phyloP scores from a whole-genome alignment of 2,888 invertebrate species.

The Hemicrepidius hirtus region DNA sequence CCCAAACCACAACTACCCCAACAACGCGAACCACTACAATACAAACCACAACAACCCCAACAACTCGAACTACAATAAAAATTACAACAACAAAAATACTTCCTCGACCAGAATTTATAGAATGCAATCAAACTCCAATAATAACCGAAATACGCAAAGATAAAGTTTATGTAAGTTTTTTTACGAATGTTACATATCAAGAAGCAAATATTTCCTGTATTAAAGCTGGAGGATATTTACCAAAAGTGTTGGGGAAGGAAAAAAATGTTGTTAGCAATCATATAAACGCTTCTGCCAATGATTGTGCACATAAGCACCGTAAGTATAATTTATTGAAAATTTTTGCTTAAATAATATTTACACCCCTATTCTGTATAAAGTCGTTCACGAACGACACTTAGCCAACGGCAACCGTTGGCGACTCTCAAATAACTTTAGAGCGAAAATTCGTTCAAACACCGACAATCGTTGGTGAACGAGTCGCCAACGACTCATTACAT shows the following conservation, averaged over 20 bases:
- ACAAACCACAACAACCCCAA: background rate
- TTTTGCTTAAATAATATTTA: too few species aligned
- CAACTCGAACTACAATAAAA: background rate
- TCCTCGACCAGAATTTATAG: background rate
- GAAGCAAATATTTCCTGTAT: background rate
- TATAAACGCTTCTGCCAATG: too few species aligned
- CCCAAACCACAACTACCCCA: background rate
- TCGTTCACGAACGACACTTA: too few species aligned
- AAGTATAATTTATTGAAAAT: too few species aligned
- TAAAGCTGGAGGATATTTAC: background rate
- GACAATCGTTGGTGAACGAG: too few species aligned
- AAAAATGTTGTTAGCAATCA: too few species aligned
- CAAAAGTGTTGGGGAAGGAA: background rate
- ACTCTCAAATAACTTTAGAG: too few species aligned
- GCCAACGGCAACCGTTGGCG: too few species aligned
- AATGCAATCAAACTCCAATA: background rate
- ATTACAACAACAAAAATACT: background rate
- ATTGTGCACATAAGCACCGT: too few species aligned
- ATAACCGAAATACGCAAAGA: background rate
- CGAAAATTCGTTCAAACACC: too few species aligned
- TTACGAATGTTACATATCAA: background rate
- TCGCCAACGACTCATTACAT: too few species aligned
- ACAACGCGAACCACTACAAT: background rate
- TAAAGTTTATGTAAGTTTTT: background rate
- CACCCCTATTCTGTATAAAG: too few species aligned